Evolutionary conservation across 2,888 invertebrate genomes (phyloP).

Genomic region (Drosophila macrospina): DNA sequence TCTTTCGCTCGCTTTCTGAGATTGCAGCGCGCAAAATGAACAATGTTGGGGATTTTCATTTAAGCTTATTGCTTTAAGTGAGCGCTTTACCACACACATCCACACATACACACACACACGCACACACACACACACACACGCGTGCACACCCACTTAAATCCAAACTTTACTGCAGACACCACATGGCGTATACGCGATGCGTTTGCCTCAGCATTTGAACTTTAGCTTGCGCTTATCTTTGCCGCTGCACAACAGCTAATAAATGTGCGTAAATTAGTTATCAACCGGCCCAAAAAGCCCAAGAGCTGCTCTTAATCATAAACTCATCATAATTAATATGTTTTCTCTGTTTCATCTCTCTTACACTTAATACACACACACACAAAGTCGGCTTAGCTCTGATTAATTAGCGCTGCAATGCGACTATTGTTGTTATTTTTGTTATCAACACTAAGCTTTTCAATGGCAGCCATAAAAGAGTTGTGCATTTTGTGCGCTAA

Average conservation of each 20-base stretch:
- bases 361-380: constrained; percentile 24
- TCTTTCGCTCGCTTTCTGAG: constrained; percentile 6
- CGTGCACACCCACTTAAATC: constrained; percentile 10
- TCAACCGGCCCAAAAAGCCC: constrained; percentile 54
- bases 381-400: constrained; percentile 33
- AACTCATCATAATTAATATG: constrained; percentile 74
- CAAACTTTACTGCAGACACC: constrained; percentile 49
- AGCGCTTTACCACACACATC: constrained; percentile 47
- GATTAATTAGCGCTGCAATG: constrained; percentile 48
- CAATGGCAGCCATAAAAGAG: constrained; percentile 13
- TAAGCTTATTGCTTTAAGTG: constrained; percentile 64
- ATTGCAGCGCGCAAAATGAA: constrained; percentile 66
- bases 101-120: constrained; percentile 11
- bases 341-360: constrained; percentile 24
- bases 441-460: constrained; percentile 7
- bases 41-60: constrained; percentile 71
- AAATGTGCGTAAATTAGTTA: constrained; percentile 80
- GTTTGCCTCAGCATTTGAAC: constrained; percentile 20
- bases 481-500: constrained; percentile 7
- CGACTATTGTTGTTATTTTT: constrained; percentile 15
- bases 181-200: constrained; percentile 72
- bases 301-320: constrained; percentile 66
- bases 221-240: constrained; percentile 61
- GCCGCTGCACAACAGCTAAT: constrained; percentile 75
- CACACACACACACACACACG: not conserved